Percentiles rank a stretch among this genome's conserved stretches.
Conservation (phyloP, 2,797 vertebrate genomes). For the Epinephelus coioides region DNA sequence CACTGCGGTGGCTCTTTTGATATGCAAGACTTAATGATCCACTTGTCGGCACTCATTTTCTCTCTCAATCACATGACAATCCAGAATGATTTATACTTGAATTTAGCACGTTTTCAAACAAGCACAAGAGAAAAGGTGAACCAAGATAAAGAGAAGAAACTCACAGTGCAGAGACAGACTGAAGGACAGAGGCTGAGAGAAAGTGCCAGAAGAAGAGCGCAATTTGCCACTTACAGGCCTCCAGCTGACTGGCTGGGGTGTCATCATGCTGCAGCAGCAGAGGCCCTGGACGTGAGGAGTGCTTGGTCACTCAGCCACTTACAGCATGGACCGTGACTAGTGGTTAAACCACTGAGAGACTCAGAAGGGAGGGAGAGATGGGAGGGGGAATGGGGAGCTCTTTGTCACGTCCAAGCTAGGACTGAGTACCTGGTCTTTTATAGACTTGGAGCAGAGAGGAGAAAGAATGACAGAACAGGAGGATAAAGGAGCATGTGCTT, state of each 20-base stretch:
- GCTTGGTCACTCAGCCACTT: constrained; percentile 94
- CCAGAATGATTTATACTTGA: constrained; percentile 45
- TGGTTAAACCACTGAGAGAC: constrained; percentile 46
- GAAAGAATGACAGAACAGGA: constrained; percentile 27
- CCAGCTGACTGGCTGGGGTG: constrained; percentile 63
- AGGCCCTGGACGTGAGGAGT: constrained; percentile 82
- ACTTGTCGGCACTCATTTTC: constrained; percentile 67
- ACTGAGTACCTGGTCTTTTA: constrained; percentile 75
- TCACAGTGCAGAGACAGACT: constrained; percentile 18
- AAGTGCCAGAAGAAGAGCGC: constrained; percentile 46
- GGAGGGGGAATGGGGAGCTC: constrained; percentile 13
- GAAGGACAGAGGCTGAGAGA: constrained; percentile 35
- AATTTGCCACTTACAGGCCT: constrained; percentile 95
- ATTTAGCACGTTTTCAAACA: constrained; percentile 52
- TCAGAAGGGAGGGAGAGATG: constrained; percentile 30
- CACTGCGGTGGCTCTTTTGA: constrained; percentile 62
- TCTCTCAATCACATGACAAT: constrained; percentile 71
- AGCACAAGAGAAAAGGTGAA: constrained; percentile 45
- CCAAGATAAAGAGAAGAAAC: constrained; percentile 19
- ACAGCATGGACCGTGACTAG: constrained; percentile 90
- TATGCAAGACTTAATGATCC: constrained; percentile 62
- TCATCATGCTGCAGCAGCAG: constrained; percentile 62
- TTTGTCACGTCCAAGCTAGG: constrained; percentile 84
- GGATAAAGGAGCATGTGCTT: constrained; percentile 44
- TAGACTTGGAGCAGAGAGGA: constrained; percentile 53